phyloP scores from a whole-genome alignment of 2,113 vertebrate species.

The Nyctibius bracteatus region DNA sequence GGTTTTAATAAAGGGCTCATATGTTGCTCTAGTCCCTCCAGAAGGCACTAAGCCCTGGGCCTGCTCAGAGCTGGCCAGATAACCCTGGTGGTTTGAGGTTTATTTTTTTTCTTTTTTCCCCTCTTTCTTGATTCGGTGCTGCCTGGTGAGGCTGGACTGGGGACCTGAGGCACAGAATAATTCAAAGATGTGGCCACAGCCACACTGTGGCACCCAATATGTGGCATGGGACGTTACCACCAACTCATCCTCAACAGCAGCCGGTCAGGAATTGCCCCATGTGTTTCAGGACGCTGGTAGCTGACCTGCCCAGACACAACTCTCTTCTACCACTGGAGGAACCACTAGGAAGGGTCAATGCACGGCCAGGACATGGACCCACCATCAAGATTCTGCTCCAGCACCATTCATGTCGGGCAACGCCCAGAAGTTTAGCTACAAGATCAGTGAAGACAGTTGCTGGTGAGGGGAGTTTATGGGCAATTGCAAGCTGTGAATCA shows the following conservation, averaged over 20 bases:
- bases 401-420: not conserved
- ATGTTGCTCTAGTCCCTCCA: not conserved
- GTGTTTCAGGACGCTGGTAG: not conserved
- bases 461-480: not conserved
- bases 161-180: not conserved
- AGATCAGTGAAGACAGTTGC: not conserved
- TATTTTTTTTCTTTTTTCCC: not conserved
- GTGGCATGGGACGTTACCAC: not conserved
- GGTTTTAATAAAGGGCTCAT: not conserved
- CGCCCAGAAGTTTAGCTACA: not conserved
- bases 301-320: not conserved
- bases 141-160: not conserved
- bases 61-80: not conserved
- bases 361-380: fast-evolving
- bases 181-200: not conserved
- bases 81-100: not conserved
- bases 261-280: not conserved
- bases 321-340: not conserved
- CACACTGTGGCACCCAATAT: fast-evolving
- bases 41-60: not conserved
- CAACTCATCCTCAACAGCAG: not conserved
- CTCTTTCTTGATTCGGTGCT: not conserved
- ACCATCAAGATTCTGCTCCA: not conserved
- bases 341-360: fast-evolving
- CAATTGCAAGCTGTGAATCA: not conserved